Percentiles rank a stretch among this genome's conserved stretches.
Evolutionary conservation across 2,888 invertebrate species (phyloP).

Genomic region (Drosophila ustulata): DNA sequence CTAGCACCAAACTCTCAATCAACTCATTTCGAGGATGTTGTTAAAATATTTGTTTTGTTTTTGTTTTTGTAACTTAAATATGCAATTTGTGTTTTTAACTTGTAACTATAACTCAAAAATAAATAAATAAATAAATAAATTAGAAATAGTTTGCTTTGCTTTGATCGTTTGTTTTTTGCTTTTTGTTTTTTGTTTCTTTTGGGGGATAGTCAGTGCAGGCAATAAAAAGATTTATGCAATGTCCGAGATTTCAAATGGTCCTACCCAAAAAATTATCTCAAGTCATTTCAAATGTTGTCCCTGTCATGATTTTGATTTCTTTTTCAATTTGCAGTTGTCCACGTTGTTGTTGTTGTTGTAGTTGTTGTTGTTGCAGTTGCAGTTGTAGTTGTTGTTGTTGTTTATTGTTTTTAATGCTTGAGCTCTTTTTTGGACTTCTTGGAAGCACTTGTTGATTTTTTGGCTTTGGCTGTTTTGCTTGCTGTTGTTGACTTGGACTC

Average conservation of each 20-base stretch:
- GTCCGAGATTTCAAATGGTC: conserved; percentile 56
- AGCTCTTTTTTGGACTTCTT: conserved; percentile 83
- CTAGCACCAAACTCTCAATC: conserved; percentile 84
- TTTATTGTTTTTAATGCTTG: conserved; percentile 74
- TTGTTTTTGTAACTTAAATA: conserved; percentile 53
- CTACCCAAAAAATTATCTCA: conserved; percentile 56
- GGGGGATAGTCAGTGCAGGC: conserved; percentile 72
- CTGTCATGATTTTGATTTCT: conserved; percentile 48
- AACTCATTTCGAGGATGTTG: conserved; percentile 58
- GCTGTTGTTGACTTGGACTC: conserved; percentile 91
- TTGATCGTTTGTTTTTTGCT: conserved; percentile 36
- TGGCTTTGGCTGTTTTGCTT: conserved; percentile 81
- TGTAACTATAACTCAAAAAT: conserved; percentile 59
- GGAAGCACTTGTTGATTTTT: conserved; percentile 84
- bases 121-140: conserved; percentile 71
- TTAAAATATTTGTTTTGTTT: conserved; percentile 48
- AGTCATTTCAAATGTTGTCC: conserved; percentile 61
- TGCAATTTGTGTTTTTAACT: conserved; percentile 56
- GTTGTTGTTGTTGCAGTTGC: conserved; percentile 34
- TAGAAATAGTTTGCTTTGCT: conserved; percentile 53
- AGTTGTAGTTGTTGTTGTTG: conserved; percentile 37
- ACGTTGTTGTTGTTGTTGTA: conserved; percentile 58
- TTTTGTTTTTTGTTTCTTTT: conserved; percentile 28
- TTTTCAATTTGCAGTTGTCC: conserved; percentile 47
- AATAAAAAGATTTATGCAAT: conserved; percentile 57